These are phyloP conservation scores for Dicycla oo DNA, from an alignment of 2,888 invertebrate genomes.

Conservation along the genomic window DNA sequence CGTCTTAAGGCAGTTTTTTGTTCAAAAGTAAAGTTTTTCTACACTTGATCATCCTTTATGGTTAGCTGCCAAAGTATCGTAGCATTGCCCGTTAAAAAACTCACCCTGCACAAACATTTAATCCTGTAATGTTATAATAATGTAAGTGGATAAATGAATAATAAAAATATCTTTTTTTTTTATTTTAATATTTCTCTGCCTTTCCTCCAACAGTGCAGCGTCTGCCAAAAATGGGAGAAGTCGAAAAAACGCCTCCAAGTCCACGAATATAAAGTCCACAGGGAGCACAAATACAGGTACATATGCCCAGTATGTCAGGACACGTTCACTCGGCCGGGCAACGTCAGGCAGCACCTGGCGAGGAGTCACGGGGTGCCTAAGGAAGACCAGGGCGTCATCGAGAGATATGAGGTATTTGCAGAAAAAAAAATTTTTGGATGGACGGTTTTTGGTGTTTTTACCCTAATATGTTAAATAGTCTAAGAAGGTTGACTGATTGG, in stretches of 20 bases:
- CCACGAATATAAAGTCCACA: conserved; percentile 71
- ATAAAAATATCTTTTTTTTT: no score
- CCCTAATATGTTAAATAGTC: not conserved
- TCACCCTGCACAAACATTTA: no score
- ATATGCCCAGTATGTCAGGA: conserved; percentile 70
- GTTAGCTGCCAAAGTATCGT: not conserved
- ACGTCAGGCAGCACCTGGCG: conserved; percentile 66
- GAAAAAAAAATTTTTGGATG: not conserved
- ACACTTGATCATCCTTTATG: not conserved
- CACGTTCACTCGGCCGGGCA: conserved; percentile 66
- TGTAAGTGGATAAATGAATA: no score
- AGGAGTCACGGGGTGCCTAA: conserved; percentile 64
- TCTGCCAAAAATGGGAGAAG: conserved; percentile 72
- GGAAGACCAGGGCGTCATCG: conserved; percentile 66
- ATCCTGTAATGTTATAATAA: no score
- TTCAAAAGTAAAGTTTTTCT: not conserved
- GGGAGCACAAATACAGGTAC: conserved; percentile 64
- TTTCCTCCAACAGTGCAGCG: conserved; percentile 65
- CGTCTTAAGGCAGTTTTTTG: no score
- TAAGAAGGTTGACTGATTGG: no score
- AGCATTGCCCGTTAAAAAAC: not conserved
- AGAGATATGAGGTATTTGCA: conserved; percentile 54
- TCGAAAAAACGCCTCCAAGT: conserved; percentile 72
- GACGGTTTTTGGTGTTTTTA: conserved; percentile 7
- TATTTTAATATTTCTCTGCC: not conserved